Conservation (phyloP, 2,888 invertebrate genomes). For the Leptopilina drosophilae region DNA sequence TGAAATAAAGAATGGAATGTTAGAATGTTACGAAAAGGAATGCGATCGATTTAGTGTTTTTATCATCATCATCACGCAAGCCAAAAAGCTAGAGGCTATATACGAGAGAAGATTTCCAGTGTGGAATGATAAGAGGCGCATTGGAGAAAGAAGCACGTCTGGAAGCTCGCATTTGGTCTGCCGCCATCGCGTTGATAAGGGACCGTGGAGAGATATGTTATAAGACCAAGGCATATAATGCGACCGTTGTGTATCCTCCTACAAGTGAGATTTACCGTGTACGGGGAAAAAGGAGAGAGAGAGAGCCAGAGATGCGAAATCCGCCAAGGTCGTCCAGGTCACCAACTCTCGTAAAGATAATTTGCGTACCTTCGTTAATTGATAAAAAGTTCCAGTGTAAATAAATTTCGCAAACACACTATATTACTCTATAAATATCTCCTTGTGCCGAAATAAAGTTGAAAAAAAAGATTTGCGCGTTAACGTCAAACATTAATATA, state of each 20-base stretch:
- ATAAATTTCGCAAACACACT: slow-evolving; percentile 4
- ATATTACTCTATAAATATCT: slow-evolving; percentile 6
- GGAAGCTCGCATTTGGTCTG: slow-evolving; percentile 59
- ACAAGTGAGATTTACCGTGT: slow-evolving; percentile 26
- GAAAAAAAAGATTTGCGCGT: too few species aligned
- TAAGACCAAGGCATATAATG: slow-evolving; percentile 57
- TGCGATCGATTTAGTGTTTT: neutral
- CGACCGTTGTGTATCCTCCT: slow-evolving; percentile 59
- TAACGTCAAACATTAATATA: too few species aligned
- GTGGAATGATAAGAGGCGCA: slow-evolving; percentile 42
- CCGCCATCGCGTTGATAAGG: slow-evolving; percentile 55
- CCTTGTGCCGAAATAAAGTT: too few species aligned
- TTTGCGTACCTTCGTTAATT: slow-evolving; percentile 17
- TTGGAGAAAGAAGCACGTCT: slow-evolving; percentile 56
- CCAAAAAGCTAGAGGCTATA: slow-evolving; percentile 50
- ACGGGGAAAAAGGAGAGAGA: neutral
- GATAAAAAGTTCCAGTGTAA: neutral
- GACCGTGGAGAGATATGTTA: slow-evolving; percentile 47
- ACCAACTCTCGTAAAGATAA: slow-evolving; percentile 6
- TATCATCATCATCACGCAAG: slow-evolving; percentile 55
- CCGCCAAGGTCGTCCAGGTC: slow-evolving; percentile 27
- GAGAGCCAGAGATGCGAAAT: neutral
- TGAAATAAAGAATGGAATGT: neutral
- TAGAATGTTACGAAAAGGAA: neutral
- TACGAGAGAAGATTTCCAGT: slow-evolving; percentile 30